Conservation (phyloP, 2,888 invertebrate species). For the Tupiocoris notatus region DNA sequence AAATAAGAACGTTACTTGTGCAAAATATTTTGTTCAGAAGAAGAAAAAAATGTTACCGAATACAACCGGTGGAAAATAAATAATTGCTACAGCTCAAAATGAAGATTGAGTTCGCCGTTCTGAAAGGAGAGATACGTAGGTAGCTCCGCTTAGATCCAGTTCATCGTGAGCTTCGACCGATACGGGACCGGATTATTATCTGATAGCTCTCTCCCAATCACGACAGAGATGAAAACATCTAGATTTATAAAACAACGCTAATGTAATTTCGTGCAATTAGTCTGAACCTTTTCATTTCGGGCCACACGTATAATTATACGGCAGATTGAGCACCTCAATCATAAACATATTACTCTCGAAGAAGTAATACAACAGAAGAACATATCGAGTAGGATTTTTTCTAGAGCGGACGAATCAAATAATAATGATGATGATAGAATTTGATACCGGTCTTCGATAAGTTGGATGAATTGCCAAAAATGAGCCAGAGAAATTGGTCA, state of each 20-base stretch:
- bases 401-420: background rate
- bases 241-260: background rate
- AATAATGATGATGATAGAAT: background rate
- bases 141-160: background rate
- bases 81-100: background rate
- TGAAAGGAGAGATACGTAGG: background rate
- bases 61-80: no score
- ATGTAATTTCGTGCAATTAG: slow-evolving; percentile 20
- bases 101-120: background rate
- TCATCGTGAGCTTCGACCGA: background rate
- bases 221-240: slow-evolving; percentile 2
- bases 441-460: background rate
- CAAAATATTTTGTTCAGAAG: no score
- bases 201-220: background rate
- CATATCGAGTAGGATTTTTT: background rate
- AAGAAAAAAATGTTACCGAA: no score
- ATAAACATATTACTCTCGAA: background rate
- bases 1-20: no score
- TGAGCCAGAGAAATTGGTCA: no score
- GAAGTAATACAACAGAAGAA: no score
- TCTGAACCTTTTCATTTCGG: background rate
- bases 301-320: slow-evolving; percentile 4
- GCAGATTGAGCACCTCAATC: background rate
- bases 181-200: background rate
- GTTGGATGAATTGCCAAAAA: background rate